Percentiles rank a stretch among this genome's conserved stretches.
Evolutionary conservation across 2,888 invertebrate genomes (phyloP).

Genomic region (Lithophane leautieri): DNA sequence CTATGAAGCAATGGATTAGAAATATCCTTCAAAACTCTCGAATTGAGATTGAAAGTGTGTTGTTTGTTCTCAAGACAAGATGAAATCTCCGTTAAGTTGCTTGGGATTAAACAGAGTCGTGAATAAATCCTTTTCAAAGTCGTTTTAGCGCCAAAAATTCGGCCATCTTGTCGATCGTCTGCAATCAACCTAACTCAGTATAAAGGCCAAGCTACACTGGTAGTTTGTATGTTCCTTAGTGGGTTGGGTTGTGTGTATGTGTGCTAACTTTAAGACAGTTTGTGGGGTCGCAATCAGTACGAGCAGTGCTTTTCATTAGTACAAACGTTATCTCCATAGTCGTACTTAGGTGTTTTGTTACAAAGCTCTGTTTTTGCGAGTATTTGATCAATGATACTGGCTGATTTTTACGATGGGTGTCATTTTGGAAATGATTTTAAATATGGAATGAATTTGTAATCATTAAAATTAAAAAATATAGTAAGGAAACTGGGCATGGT

Average conservation of each 20-base stretch:
- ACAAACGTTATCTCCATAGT: constrained; percentile 85
- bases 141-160: background rate
- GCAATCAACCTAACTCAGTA: constrained; percentile 45
- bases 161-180: constrained; percentile 17
- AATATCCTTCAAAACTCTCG: background rate
- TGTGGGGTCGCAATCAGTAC: constrained; percentile 88
- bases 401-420: background rate
- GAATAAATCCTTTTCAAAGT: background rate
- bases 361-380: constrained; percentile 67
- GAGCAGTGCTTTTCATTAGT: constrained; percentile 87
- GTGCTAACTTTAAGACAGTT: constrained; percentile 89
- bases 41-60: background rate
- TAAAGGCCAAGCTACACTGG: constrained; percentile 69
- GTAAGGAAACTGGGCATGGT: background rate
- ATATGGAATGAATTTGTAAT: background rate
- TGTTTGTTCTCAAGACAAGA: background rate
- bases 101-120: too few relatives aligned
- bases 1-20: background rate
- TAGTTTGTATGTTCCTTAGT: constrained; percentile 54
- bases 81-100: background rate
- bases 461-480: background rate
- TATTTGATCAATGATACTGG: constrained; percentile 17
- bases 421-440: background rate
- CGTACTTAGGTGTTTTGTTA: constrained; percentile 76
- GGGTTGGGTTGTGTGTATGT: constrained; percentile 71